These are phyloP conservation scores for Xiphorhynchus elegans DNA, from an alignment of 2,113 vertebrate genomes.

Conservation along the genomic window DNA sequence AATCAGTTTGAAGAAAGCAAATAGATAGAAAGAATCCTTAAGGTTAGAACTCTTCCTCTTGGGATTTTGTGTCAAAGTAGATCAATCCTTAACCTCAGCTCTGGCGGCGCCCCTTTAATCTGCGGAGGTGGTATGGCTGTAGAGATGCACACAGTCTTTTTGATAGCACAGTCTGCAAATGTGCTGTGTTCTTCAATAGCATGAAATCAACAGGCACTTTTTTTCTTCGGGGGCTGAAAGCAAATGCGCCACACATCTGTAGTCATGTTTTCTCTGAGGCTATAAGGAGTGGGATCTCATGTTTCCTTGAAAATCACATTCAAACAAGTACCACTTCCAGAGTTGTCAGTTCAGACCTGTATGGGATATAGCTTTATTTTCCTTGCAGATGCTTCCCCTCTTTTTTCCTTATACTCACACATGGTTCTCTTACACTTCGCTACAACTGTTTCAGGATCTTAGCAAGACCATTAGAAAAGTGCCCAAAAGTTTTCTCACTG, in stretches of 20 bases:
- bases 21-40: slow-evolving; percentile 48
- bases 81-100: slow-evolving; percentile 42
- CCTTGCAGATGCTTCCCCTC: not conserved
- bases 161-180: not conserved
- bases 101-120: not conserved
- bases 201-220: not conserved
- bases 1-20: slow-evolving; percentile 28
- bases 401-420: not conserved
- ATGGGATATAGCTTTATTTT: not conserved
- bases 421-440: not conserved
- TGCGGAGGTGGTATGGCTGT: not conserved
- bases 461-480: not conserved
- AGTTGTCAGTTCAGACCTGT: not conserved
- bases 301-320: not conserved
- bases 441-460: not conserved
- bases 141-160: not conserved
- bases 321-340: not conserved
- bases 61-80: slow-evolving; percentile 51
- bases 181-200: not conserved
- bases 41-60: slow-evolving; percentile 51
- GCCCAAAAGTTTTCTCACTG: not conserved
- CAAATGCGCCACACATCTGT: not conserved
- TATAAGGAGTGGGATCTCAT: not conserved
- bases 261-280: not conserved
- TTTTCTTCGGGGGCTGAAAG: not conserved